phyloP scores from a whole-genome alignment of 30 jellyfish, hydroid and myxozoan genomes.

The Cassiopea andromeda region DNA sequence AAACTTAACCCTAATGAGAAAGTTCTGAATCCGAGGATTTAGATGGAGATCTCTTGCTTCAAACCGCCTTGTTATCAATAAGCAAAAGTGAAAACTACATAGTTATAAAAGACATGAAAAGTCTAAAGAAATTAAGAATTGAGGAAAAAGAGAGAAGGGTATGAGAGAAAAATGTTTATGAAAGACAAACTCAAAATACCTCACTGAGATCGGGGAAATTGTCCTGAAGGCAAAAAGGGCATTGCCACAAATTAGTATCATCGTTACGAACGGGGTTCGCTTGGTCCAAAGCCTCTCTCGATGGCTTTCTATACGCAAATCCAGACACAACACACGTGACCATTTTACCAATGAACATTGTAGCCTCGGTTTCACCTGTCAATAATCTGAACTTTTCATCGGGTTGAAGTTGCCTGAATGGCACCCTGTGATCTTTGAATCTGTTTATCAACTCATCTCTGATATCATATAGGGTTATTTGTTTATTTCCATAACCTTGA shows the following conservation, averaged over 20 bases:
- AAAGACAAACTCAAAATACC: conserved; percentile 43
- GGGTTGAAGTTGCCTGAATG: conserved; percentile 65
- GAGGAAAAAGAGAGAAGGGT: too few relatives aligned
- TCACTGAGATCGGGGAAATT: conserved; percentile 95
- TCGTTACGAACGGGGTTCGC: conserved; percentile 97
- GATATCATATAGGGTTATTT: conserved; percentile 90
- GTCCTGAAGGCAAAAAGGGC: conserved; percentile 92
- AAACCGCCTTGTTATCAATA: too few relatives aligned
- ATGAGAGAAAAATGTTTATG: not conserved
- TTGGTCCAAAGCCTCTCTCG: conserved; percentile 92
- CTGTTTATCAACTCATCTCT: conserved; percentile 93
- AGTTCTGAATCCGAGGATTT: too few relatives aligned
- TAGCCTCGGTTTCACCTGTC: conserved; percentile 88
- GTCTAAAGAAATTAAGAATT: too few relatives aligned
- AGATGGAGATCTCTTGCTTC: too few relatives aligned
- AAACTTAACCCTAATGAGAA: too few relatives aligned
- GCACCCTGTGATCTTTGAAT: conserved; percentile 89
- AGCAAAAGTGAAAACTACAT: too few relatives aligned
- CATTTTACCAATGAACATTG: conserved; percentile 87
- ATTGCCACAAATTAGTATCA: conserved; percentile 92
- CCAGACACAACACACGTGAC: conserved; percentile 94
- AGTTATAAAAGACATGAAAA: too few relatives aligned
- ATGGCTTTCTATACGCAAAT: conserved; percentile 91
- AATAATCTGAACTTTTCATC: conserved; percentile 86
- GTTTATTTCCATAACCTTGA: conserved; percentile 98